Conservation (phyloP, 2,888 invertebrate species). For the Scrobipalpa costella region DNA sequence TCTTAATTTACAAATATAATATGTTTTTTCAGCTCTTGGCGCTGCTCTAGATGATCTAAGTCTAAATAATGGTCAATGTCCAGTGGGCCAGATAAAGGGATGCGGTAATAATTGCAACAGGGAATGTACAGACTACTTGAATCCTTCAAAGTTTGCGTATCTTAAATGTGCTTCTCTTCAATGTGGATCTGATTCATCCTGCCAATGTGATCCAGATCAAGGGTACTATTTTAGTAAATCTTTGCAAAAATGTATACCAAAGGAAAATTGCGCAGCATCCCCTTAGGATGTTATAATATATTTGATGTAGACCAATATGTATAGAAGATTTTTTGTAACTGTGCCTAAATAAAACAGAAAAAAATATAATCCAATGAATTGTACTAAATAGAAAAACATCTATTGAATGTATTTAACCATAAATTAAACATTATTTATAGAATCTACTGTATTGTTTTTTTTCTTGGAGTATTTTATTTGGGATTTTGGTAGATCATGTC, state of each 20-base stretch:
- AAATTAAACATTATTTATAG: too few relatives aligned
- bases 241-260: background rate
- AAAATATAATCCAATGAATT: too few relatives aligned
- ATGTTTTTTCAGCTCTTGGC: background rate
- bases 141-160: background rate
- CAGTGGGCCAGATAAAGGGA: background rate
- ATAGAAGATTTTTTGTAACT: too few relatives aligned
- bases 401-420: too few relatives aligned
- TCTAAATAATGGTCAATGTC: background rate
- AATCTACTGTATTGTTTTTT: too few relatives aligned
- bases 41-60: background rate
- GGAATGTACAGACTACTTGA: background rate
- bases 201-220: conserved; percentile 9
- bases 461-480: too few relatives aligned
- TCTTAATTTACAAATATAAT: background rate
- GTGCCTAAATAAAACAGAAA: too few relatives aligned
- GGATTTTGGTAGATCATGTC: too few relatives aligned
- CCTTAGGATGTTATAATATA: background rate
- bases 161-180: background rate
- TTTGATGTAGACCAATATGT: too few relatives aligned
- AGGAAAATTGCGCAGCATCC: background rate
- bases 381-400: too few relatives aligned
- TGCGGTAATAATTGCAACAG: conserved; percentile 1
- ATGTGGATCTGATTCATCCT: background rate
- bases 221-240: background rate